Percentiles rank a stretch among this genome's conserved stretches.
Evolutionary conservation across 2,113 vertebrate genomes (phyloP).

Genomic region (Dissostichus mawsoni): DNA sequence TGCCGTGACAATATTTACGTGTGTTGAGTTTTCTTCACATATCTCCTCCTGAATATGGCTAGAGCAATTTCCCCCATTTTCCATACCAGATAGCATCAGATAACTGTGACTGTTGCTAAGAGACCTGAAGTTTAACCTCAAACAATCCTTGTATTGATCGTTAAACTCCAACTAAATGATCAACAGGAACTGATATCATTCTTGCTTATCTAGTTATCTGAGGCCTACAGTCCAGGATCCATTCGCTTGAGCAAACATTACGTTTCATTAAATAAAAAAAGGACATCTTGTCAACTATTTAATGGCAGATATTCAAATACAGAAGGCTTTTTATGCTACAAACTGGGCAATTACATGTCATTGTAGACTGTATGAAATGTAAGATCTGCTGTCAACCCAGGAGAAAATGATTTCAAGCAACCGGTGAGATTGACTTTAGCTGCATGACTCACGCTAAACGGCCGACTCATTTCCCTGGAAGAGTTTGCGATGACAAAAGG

Average conservation of each 20-base stretch:
- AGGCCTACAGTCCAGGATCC: not conserved
- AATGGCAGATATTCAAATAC: not conserved
- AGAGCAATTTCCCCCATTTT: not conserved
- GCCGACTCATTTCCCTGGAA: not conserved
- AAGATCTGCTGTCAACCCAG: not conserved
- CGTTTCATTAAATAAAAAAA: not conserved
- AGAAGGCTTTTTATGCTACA: not conserved
- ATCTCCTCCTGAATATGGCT: not conserved
- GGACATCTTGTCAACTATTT: not conserved
- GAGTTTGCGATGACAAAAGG: not conserved
- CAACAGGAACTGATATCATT: not conserved
- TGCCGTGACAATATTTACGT: not conserved
- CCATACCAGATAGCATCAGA: not conserved
- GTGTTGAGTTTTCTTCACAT: not conserved
- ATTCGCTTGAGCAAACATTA: not conserved
- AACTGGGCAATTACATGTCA: not conserved
- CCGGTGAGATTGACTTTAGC: constrained; percentile 10
- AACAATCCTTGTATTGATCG: not conserved
- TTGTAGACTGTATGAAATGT: not conserved
- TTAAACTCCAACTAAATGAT: constrained; percentile 1
- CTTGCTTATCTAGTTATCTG: not conserved
- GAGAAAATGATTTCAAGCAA: not conserved
- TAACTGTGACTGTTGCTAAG: not conserved
- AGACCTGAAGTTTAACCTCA: constrained; percentile 3
- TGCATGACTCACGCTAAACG: constrained; percentile 15